Evolutionary conservation across 1,140 invertebrate genomes (phyloP), one percentile per base, ranked within the genome.

Genomic region (Ceratoteleas bidentatus): DNA sequence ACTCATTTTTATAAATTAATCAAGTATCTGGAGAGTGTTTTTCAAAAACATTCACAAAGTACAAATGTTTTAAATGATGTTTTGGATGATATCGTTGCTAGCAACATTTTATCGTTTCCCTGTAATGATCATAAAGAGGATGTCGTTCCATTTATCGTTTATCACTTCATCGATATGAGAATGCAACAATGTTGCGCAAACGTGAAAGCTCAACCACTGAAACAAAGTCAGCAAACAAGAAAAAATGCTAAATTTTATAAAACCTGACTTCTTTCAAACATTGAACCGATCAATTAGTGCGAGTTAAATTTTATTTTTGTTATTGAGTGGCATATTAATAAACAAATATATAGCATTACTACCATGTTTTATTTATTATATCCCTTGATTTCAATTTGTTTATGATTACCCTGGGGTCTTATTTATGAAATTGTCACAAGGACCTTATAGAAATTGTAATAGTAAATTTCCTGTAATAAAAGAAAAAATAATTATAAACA

Each of bases 1-100:
- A n/a, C n/a, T n/a, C n/a, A 58, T 2, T 58, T 40, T 58, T 58
- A 43, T 58, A 58, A 58, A 58, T 13, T 58, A 0, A 58, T 58
- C 10, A 10, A 58, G 9, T 58, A 58, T 13, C 16, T 58, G 15
- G 56, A 58, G 11, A n/a, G 3, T 8, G 38, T 58, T 14, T 58
- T 58, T 24, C 34, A 43, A 6, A 58, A 58, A 16, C n/a, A 58
- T 16, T 40, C 36, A 43, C 6, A 58, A 2, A 16, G 36, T 2
- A 7, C n/a, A 16, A 15, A 58, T 10, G 11, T 43, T 10, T 58
- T 58, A 43, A 0, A 40, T 43, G 5, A 0, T 0, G n/a, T 58
- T 3, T 34, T 58, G 6, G 56, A 58, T 43, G 15, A 58, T 24
- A 58, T 58, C 1, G 56, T 58, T 7, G 36, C 36, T 3, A 9